phyloP scores from a whole-genome alignment of 1,140 invertebrate species.

The Laupala kohalensis region DNA sequence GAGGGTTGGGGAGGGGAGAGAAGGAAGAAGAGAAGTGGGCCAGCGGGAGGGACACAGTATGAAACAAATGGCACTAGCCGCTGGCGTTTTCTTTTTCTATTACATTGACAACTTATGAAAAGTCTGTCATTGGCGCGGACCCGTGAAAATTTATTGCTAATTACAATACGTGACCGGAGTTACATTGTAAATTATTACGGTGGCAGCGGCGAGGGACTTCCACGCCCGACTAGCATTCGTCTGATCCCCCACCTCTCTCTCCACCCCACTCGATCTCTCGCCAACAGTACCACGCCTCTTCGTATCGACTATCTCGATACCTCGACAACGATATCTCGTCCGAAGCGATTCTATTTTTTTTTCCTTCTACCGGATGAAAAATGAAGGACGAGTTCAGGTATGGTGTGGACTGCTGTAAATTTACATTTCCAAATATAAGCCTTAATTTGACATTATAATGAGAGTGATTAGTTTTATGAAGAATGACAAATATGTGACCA shows the following conservation, averaged over 20 bases:
- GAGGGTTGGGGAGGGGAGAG: too few relatives aligned
- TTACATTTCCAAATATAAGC: background rate
- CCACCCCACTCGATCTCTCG: background rate
- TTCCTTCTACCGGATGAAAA: too few relatives aligned
- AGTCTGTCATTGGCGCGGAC: background rate
- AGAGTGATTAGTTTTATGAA: background rate
- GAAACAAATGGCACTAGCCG: background rate
- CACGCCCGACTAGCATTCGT: too few relatives aligned
- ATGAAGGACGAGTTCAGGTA: background rate
- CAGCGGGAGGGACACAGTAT: background rate
- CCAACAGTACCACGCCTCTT: background rate
- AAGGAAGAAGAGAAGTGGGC: too few relatives aligned
- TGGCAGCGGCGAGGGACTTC: background rate
- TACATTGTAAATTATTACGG: background rate
- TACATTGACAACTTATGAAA: background rate
- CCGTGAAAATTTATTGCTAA: background rate
- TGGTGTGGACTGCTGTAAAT: background rate
- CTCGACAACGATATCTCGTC: background rate
- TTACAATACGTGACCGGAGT: background rate
- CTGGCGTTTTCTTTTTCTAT: background rate
- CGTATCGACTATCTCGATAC: background rate
- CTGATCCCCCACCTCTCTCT: background rate
- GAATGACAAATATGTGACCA: background rate
- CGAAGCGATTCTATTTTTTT: background rate
- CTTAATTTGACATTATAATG: background rate